Percentiles rank a stretch among this genome's conserved stretches.
phyloP scores from a whole-genome alignment of 2,113 vertebrate species.

The Caloenas nicobarica region DNA sequence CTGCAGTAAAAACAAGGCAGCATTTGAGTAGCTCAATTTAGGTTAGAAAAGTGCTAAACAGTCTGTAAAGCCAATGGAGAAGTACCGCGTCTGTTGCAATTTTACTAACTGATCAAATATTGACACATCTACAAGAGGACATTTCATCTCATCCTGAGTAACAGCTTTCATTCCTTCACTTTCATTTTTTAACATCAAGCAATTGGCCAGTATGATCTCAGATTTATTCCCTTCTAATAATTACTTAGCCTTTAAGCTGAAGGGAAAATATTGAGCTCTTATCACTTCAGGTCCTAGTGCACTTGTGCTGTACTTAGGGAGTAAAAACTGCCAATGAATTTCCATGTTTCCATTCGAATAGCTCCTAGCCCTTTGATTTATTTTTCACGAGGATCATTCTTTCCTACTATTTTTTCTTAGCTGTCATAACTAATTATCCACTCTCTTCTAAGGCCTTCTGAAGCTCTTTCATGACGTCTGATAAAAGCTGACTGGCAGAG shows the following conservation, averaged over 20 bases:
- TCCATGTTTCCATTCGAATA: neutral
- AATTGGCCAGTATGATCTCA: neutral
- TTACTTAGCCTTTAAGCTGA: neutral
- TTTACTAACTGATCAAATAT: neutral
- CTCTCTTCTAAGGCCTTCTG: neutral
- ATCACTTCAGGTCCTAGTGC: neutral
- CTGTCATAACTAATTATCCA: neutral
- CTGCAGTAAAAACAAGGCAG: neutral
- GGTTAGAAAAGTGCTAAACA: neutral
- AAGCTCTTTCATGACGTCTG: neutral
- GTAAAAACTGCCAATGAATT: neutral
- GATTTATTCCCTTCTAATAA: neutral
- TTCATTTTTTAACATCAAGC: neutral
- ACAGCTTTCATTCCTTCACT: neutral
- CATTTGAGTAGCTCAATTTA: neutral
- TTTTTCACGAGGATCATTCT: neutral
- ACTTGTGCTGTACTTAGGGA: neutral
- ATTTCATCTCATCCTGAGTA: neutral
- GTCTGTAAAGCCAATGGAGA: neutral
- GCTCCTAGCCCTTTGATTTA: neutral
- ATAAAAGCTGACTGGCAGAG: neutral
- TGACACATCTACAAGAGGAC: neutral
- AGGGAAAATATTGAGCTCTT: neutral
- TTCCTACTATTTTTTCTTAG: neutral
- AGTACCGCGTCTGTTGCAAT: neutral